These are phyloP conservation scores for Micropoecilia bifurca DNA, from an alignment of 2,797 vertebrate species.

Conservation along the genomic window DNA sequence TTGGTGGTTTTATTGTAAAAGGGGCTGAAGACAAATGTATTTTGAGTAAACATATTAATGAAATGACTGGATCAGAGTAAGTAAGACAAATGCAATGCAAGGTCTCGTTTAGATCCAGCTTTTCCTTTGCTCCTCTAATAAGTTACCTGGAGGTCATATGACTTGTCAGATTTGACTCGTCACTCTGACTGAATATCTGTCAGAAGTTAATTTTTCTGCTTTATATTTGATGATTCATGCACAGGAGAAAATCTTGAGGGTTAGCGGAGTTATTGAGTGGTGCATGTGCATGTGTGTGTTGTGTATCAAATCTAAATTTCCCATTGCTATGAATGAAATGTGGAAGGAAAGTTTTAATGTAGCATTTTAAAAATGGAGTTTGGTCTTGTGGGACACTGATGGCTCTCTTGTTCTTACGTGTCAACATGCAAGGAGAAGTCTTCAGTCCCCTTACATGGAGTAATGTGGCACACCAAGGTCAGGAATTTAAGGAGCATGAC, in stretches of 20 bases:
- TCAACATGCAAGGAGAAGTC: conserved; percentile 45
- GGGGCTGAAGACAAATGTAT: background rate
- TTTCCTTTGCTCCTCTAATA: conserved; percentile 14
- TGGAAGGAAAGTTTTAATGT: conserved; percentile 40
- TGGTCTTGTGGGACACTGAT: conserved; percentile 39
- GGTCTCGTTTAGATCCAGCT: conserved; percentile 18
- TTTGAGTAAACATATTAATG: background rate
- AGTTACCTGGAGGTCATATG: conserved; percentile 30
- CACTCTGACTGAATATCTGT: conserved; percentile 22
- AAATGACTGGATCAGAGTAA: background rate
- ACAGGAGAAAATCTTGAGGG: conserved; percentile 23
- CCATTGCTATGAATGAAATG: conserved; percentile 5
- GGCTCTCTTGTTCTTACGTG: conserved; percentile 17
- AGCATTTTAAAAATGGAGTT: conserved; percentile 43
- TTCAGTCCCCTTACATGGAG: conserved; percentile 42
- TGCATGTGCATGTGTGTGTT: background rate
- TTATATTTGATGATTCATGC: conserved; percentile 14
- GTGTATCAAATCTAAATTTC: conserved; percentile 28
- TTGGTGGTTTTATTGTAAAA: background rate
- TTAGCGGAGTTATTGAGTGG: conserved; percentile 12
- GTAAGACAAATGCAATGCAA: background rate
- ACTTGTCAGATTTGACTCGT: conserved; percentile 39
- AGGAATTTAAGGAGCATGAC: conserved; percentile 51
- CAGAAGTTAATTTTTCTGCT: conserved; percentile 26
- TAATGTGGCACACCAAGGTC: conserved; percentile 33